Conservation (phyloP, 2,888 invertebrate genomes). For the Penaeus monodon region DNA sequence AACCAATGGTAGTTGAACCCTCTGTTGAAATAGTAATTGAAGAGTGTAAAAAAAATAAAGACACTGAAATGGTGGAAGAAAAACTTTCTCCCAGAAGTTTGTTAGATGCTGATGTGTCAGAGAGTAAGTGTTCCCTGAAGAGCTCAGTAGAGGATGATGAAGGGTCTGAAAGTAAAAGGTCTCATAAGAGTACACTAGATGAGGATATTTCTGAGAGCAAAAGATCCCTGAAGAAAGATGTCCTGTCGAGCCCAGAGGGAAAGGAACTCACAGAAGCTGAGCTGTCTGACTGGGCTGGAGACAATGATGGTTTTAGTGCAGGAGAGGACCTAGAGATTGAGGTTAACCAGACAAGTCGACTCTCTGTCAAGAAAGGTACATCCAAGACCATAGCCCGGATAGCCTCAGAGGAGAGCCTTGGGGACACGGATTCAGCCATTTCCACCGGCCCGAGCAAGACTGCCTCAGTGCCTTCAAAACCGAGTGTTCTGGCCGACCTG, state of each 20-base stretch:
- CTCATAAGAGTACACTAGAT: neutral
- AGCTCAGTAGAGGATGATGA: neutral
- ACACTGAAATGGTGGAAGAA: too few relatives aligned
- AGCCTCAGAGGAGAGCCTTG: constrained; percentile 62
- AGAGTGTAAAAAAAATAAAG: too few relatives aligned
- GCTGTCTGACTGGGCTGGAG: constrained; percentile 60
- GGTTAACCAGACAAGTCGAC: constrained; percentile 30
- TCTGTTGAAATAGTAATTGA: too few relatives aligned
- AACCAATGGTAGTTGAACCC: too few relatives aligned
- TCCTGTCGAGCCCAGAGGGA: constrained; percentile 51
- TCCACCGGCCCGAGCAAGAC: constrained; percentile 53
- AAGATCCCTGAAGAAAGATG: constrained; percentile 7
- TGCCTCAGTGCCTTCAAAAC: constrained; percentile 46
- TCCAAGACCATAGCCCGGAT: constrained; percentile 49
- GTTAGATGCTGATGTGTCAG: too few relatives aligned
- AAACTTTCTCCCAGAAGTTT: too few relatives aligned
- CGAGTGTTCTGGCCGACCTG: constrained; percentile 46
- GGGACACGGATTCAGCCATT: constrained; percentile 61
- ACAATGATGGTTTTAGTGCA: constrained; percentile 53
- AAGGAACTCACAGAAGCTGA: constrained; percentile 53
- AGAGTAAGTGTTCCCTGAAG: too few relatives aligned
- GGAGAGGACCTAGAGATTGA: constrained; percentile 57
- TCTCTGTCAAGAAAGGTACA: neutral
- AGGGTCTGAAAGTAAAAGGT: neutral
- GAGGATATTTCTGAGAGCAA: constrained; percentile 23